A percentile compares a stretch with the other conserved stretches of the same genome.
These are phyloP conservation scores for Vombatus ursinus DNA, from an alignment of 2,113 vertebrate genomes.

Conservation along the genomic window DNA sequence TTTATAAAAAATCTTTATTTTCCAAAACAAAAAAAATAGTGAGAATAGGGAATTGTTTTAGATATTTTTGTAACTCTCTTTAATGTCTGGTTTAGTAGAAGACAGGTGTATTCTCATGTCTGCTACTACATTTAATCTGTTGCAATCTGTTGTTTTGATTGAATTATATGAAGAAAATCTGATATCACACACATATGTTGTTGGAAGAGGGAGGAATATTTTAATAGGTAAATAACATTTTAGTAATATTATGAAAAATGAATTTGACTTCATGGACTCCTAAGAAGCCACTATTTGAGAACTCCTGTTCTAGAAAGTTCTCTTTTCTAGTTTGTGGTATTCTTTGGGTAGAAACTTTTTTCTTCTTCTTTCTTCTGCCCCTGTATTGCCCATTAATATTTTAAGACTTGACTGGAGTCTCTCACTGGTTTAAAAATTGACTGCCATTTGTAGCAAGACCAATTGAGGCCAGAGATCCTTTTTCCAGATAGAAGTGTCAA, in stretches of 20 bases:
- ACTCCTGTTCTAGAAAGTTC: neutral
- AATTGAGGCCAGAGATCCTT: neutral
- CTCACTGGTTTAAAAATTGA: neutral
- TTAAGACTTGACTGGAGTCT: neutral
- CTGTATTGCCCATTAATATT: too few relatives aligned
- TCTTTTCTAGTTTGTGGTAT: neutral
- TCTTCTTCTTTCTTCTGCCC: neutral
- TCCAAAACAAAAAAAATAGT: neutral
- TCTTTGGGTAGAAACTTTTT: neutral
- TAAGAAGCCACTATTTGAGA: neutral
- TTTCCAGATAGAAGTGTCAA: neutral
- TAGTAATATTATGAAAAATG: neutral
- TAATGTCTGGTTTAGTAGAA: neutral
- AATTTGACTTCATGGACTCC: neutral
- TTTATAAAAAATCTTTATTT: neutral
- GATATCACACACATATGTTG: neutral
- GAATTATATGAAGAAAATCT: neutral
- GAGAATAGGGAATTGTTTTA: neutral
- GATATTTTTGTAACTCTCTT: neutral
- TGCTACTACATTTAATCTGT: neutral
- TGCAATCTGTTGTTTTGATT: neutral
- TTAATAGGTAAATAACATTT: neutral
- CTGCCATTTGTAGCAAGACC: neutral
- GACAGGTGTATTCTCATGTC: neutral
- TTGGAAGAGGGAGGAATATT: neutral